Conservation (phyloP, 2,113 vertebrate species). For the Scytalopus superciliaris region DNA sequence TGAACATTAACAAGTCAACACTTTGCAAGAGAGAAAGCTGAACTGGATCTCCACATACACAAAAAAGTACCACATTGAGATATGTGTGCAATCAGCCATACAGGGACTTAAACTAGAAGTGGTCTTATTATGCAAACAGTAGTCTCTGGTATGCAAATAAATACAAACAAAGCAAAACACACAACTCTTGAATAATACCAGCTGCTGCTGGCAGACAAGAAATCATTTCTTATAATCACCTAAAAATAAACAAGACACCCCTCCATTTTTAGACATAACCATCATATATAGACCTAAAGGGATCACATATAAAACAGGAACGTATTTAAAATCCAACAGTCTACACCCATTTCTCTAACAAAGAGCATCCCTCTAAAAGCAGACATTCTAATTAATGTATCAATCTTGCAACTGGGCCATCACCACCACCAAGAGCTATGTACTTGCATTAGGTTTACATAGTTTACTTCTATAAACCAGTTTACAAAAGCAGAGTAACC, state of each 20-base stretch:
- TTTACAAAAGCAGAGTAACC: slow-evolving; percentile 52
- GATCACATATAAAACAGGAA: not conserved
- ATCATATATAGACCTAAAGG: not conserved
- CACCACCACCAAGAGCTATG: slow-evolving; percentile 31
- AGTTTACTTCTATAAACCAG: slow-evolving; percentile 63
- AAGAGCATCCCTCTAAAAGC: not conserved
- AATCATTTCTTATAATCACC: slow-evolving; percentile 39
- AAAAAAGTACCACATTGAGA: slow-evolving; percentile 18
- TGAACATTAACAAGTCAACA: slow-evolving; percentile 4
- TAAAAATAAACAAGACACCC: not conserved
- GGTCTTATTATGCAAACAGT: slow-evolving; percentile 74
- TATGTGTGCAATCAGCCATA: slow-evolving; percentile 67
- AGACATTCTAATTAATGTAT: slow-evolving; percentile 47
- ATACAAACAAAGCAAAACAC: slow-evolving; percentile 67
- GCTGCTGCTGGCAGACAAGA: slow-evolving; percentile 58
- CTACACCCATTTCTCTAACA: not conserved
- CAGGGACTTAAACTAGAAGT: slow-evolving; percentile 66
- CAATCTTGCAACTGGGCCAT: slow-evolving; percentile 30
- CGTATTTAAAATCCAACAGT: not conserved
- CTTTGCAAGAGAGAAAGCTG: not conserved
- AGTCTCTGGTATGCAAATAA: slow-evolving; percentile 74
- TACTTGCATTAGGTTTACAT: slow-evolving; percentile 27
- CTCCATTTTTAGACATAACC: not conserved
- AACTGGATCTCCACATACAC: slow-evolving; percentile 25
- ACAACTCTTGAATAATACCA: slow-evolving; percentile 65